Conservation (phyloP, 2,888 invertebrate species). For the Clanis bilineata region DNA sequence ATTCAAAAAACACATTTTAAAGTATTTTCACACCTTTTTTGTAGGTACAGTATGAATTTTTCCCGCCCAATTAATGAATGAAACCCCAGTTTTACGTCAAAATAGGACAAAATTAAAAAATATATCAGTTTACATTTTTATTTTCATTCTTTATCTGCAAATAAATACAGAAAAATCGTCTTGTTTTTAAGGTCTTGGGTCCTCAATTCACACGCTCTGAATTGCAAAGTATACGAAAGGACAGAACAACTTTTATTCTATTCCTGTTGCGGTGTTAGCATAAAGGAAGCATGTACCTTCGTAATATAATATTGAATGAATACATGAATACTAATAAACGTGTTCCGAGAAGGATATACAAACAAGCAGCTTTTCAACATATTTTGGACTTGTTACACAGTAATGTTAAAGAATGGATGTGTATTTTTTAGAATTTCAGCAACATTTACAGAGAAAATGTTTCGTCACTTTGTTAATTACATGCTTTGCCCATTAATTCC, state of each 20-base stretch:
- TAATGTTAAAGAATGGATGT: background rate
- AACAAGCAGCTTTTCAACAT: slow-evolving; percentile 11
- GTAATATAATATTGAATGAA: slow-evolving; percentile 21
- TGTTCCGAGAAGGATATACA: slow-evolving; percentile 5
- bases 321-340: slow-evolving; percentile 21
- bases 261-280: slow-evolving; percentile 13
- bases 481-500: too few relatives aligned
- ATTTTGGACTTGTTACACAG: background rate
- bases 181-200: background rate
- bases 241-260: slow-evolving; percentile 15
- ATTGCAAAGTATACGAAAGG: slow-evolving; percentile 8
- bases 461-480: background rate
- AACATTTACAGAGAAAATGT: too few relatives aligned
- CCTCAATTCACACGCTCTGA: background rate
- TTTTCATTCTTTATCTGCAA: background rate
- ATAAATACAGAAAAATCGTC: background rate
- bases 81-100: too few relatives aligned
- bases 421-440: background rate
- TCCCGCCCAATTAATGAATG: background rate
- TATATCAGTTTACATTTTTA: too few relatives aligned
- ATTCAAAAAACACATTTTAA: too few relatives aligned
- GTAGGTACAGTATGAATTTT: too few relatives aligned
- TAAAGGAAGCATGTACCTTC: slow-evolving; percentile 15
- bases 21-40: too few relatives aligned
- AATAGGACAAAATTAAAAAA: too few relatives aligned